Evolutionary conservation across 37 sponge, comb jelly and placozoan species (phyloP), one percentile per base, ranked within the genome.

Genomic region (Amphimedon queenslandica): DNA sequence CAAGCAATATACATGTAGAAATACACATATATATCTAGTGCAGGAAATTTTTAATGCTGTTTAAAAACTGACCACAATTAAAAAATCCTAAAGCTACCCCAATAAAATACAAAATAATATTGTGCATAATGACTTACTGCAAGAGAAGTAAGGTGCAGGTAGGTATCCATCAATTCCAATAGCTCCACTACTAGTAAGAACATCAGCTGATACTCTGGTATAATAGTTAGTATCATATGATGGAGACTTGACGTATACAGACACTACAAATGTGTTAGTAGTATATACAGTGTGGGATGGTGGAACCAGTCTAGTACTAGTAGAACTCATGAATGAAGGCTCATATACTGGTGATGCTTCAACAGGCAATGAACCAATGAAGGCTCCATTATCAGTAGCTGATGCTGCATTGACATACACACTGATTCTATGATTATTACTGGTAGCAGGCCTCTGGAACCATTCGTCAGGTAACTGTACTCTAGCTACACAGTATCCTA

Each of bases 401-500:
- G 63, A 18, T 21, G 41, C 40, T 23, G 73, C 25, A 33, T 40
- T 47, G 1, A 73, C 74, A 31, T 43, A 70, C 36, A 79, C 75
- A 10, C 1, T 37, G 42, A 84, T 78, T 2, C 32, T 24, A 63
- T 84, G 66, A 5, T 2, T 53, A 4, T 20, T 2, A 36, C 53
- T 31, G 0, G 76, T 53, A 23, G 57, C 18, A 31, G 40, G 21
- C 47, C 74, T 60, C 27, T 69, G 75, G 69, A 86, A 86, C 86
- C 86, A 86, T n/a, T 35, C 70, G 37, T 80, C 70, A 0, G 86
- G 86, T 36, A 79, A 43, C 13, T 36, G 20, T 1, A 79, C 37
- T 27, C 42, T 67, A 4, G 42, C 86, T 2, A 73, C 41, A 34
- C 86, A 86, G 69, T 63, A 79, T 55, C 86, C 86, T 4, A 70